Evolutionary conservation across 2,888 invertebrate species (phyloP).

Genomic region (Ommatoiulus sabulosus): DNA sequence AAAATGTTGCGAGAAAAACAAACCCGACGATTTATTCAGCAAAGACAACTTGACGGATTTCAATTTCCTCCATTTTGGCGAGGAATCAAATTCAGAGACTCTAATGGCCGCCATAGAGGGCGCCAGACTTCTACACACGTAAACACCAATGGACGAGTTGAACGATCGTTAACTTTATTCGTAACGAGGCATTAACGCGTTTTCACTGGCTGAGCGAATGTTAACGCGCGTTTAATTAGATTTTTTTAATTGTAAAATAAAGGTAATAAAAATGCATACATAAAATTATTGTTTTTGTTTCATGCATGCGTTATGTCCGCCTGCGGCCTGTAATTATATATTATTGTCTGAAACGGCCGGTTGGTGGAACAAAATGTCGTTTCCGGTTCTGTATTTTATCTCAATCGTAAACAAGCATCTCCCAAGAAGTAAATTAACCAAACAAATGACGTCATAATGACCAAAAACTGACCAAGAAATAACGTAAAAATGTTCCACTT

Average conservation of each 20-base stretch:
- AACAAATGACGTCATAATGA: too few relatives aligned
- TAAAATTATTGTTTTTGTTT: background rate
- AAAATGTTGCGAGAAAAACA: background rate
- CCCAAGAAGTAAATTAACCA: too few relatives aligned
- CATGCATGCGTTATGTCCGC: too few relatives aligned
- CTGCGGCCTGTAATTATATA: too few relatives aligned
- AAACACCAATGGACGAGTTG: background rate
- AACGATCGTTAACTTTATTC: background rate
- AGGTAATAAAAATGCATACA: background rate
- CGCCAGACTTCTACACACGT: too few relatives aligned
- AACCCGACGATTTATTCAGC: background rate
- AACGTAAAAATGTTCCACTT: too few relatives aligned
- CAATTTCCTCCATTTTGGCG: conserved; percentile 15
- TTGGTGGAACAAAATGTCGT: too few relatives aligned
- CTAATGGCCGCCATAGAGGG: too few relatives aligned
- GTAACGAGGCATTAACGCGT: conserved; percentile 7
- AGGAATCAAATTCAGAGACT: background rate
- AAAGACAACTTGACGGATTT: background rate
- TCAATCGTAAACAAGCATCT: too few relatives aligned
- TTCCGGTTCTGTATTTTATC: too few relatives aligned
- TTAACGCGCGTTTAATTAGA: background rate
- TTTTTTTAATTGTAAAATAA: conserved; percentile 34
- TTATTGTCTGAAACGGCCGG: too few relatives aligned
- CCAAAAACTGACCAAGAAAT: too few relatives aligned
- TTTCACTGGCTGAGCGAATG: background rate